Evolutionary conservation across 64 coral and sea anemone genomes (phyloP).

Genomic region (Astreopora myriophthalma): DNA sequence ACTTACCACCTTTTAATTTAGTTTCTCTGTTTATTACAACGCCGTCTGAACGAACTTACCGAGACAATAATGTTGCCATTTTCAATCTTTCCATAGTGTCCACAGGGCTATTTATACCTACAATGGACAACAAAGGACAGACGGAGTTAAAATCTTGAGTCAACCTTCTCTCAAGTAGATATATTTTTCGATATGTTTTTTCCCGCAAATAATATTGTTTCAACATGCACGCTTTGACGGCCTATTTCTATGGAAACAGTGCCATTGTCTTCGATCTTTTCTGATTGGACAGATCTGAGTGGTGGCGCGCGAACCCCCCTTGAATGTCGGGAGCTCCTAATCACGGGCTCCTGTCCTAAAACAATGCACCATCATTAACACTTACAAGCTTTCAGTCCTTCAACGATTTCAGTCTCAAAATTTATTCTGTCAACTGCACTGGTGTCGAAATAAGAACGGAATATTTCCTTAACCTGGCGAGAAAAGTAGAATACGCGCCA

Average conservation of each 20-base stretch:
- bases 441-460: slow-evolving; percentile 85
- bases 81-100: slow-evolving; percentile 71
- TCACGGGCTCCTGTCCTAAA: too few relatives aligned
- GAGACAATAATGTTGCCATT: slow-evolving; percentile 85
- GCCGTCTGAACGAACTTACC: slow-evolving; percentile 14
- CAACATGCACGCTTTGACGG: too few relatives aligned
- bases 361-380: not conserved
- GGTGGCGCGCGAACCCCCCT: too few relatives aligned
- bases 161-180: too few relatives aligned
- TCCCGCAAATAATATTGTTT: too few relatives aligned
- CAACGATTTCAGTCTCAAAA: slow-evolving; percentile 74
- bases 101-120: slow-evolving; percentile 65
- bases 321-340: too few relatives aligned
- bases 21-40: too few relatives aligned
- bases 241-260: too few relatives aligned
- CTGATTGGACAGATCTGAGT: too few relatives aligned
- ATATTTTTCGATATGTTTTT: too few relatives aligned
- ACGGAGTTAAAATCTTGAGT: not conserved
- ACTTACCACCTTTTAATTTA: too few relatives aligned
- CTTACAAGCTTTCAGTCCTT: slow-evolving; percentile 89
- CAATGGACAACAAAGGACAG: not conserved
- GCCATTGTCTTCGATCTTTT: too few relatives aligned
- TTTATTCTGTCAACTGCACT: slow-evolving; percentile 90
- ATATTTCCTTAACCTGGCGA: slow-evolving; percentile 84
- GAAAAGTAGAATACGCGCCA: not conserved